Conservation (phyloP, 1,140 invertebrate species). For the Sitobion miscanthi region DNA sequence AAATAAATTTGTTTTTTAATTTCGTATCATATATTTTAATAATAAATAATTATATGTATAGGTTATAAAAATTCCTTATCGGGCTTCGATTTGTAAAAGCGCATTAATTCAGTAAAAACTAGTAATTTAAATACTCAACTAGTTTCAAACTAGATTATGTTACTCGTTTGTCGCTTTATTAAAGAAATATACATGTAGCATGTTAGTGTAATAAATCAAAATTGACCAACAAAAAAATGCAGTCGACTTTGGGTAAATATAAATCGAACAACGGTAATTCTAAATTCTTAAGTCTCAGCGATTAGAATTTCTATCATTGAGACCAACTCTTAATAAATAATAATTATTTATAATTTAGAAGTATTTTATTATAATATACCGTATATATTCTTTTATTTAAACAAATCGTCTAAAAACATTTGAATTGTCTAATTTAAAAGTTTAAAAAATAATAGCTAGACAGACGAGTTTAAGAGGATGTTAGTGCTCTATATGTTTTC, state of each 20-base stretch:
- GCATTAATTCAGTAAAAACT: constrained; percentile 3
- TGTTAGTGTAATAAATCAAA: neutral
- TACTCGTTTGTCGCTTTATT: neutral
- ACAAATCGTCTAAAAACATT: neutral
- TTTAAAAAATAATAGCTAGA: neutral
- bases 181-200: neutral
- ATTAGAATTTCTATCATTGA: neutral
- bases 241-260: neutral
- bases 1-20: neutral
- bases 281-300: neutral
- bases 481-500: neutral
- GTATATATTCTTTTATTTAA: neutral
- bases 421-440: neutral
- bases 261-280: neutral
- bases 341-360: neutral
- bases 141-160: neutral
- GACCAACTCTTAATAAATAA: neutral
- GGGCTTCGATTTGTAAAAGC: neutral
- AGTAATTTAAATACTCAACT: neutral
- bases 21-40: neutral
- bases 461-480: neutral
- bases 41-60: neutral
- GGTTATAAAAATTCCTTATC: neutral
- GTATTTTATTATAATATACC: neutral
- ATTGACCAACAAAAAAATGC: neutral